Base-by-base conservation (phyloP, 2,113 vertebrate species). In the Carassius carassius region DNA sequence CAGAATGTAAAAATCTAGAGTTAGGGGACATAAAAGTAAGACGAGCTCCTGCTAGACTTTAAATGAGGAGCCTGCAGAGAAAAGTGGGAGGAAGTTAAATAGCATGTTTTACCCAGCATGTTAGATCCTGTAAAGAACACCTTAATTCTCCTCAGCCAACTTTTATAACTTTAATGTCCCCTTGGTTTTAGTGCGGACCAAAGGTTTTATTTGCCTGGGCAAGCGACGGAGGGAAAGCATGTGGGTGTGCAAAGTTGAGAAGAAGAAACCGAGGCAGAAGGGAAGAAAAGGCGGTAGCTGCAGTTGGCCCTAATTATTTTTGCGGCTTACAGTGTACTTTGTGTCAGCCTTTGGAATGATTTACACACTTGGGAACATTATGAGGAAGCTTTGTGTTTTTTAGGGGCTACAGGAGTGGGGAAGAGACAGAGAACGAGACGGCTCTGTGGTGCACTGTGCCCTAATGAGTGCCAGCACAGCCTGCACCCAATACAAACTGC, bases 341-440 rank as follows among this genome's bases (percentile, higher is more conserved):
- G 73, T 80, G 84, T 84, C 63, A 77, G 77, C 8, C 37, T 88
- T 73, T 74, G 62, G 80, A 84, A 84, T 85, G 87, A 87, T 88
- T 86, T 87, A 87, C 78, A 87, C 81, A 70, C 81, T 86, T 49
- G 41, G 72, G 81, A 87, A 89, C 85, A 79, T 88, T 87, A 89
- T 78, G 60, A 75, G 84, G 81, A 81, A 85, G 25, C 78, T 63
- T 70, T 74, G 51, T 81, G 82, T 86, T 86, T 63, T 70, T 21
- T 32, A 65, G 62, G 41, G 47, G 41, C 79, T 67, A 67, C 25
- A 69, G 44, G 63, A 81, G 63, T 41, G 63, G 41, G 76, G 54
- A 58, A 54, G 60, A 37, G 62, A 47, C 51, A 16, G 74, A 32
- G 47, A 54, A 25, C 74, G 23, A 16, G 65, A 51, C 47, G 54